phyloP scores from a whole-genome alignment of 1,140 invertebrate species.

The Lanistes nyassanus region DNA sequence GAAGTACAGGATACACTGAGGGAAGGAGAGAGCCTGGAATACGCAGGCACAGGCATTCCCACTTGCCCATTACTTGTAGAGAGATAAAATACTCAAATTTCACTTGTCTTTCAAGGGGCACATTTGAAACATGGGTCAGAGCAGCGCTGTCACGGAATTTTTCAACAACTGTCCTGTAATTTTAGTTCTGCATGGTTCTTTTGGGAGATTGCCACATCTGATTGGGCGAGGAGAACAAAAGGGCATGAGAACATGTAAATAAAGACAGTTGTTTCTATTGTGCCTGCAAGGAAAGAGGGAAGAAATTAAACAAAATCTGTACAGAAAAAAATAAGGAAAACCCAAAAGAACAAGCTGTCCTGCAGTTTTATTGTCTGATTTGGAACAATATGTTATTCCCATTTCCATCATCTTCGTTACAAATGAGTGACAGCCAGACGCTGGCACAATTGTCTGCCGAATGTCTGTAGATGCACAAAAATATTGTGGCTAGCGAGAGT shows the following conservation, averaged over 20 bases:
- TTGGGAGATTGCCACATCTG: not conserved
- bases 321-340: not conserved
- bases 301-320: not conserved
- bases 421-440: not conserved
- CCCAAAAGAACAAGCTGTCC: not conserved
- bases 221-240: not conserved
- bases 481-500: too few relatives aligned
- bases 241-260: not conserved
- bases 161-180: too few relatives aligned
- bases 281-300: slow-evolving; percentile 4
- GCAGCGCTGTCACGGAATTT: too few relatives aligned
- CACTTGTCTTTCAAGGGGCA: too few relatives aligned
- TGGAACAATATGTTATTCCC: not conserved
- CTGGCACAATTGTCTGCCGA: not conserved
- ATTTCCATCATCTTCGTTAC: not conserved
- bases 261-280: too few relatives aligned
- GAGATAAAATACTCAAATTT: too few relatives aligned
- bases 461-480: not conserved
- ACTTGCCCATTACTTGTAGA: too few relatives aligned
- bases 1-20: too few relatives aligned
- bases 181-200: slow-evolving; percentile 1
- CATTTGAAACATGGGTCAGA: too few relatives aligned
- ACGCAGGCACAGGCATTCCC: too few relatives aligned
- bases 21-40: too few relatives aligned
- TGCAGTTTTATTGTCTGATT: not conserved